Percentiles rank a stretch among this genome's conserved stretches.
Evolutionary conservation across 2,797 vertebrate genomes (phyloP).

Genomic region (Caiman crocodilus): DNA sequence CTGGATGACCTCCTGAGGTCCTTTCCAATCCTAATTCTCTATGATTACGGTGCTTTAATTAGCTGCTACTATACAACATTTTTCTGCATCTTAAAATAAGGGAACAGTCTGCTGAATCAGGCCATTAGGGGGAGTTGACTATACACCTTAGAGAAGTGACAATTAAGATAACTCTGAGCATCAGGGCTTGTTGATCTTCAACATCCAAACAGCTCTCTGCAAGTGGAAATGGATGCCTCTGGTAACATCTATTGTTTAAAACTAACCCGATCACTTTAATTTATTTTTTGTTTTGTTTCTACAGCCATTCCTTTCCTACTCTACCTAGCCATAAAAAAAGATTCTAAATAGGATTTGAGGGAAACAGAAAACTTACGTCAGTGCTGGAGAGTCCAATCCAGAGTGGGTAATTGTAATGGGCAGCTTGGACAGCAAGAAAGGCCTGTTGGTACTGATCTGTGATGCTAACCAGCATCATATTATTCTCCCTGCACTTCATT

Average conservation of each 20-base stretch:
- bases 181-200: neutral
- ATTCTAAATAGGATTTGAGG: neutral
- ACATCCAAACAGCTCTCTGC: neutral
- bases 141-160: neutral
- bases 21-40: no score
- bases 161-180: neutral
- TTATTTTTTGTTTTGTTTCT: neutral
- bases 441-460: constrained; percentile 88
- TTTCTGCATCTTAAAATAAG: neutral
- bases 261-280: neutral
- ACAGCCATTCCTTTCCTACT: neutral
- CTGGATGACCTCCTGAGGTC: no score
- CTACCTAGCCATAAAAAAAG: neutral
- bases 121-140: neutral
- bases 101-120: neutral
- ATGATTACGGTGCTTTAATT: neutral
- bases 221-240: neutral
- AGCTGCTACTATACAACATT: neutral
- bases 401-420: constrained; percentile 79
- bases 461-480: constrained; percentile 92
- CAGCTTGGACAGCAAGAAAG: constrained; percentile 84
- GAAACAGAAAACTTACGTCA: constrained; percentile 84
- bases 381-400: constrained; percentile 95
- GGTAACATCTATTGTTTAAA: neutral
- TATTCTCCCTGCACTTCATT: constrained; percentile 78